phyloP scores from a whole-genome alignment of 1,140 invertebrate genomes.

The Microplitis mediator region DNA sequence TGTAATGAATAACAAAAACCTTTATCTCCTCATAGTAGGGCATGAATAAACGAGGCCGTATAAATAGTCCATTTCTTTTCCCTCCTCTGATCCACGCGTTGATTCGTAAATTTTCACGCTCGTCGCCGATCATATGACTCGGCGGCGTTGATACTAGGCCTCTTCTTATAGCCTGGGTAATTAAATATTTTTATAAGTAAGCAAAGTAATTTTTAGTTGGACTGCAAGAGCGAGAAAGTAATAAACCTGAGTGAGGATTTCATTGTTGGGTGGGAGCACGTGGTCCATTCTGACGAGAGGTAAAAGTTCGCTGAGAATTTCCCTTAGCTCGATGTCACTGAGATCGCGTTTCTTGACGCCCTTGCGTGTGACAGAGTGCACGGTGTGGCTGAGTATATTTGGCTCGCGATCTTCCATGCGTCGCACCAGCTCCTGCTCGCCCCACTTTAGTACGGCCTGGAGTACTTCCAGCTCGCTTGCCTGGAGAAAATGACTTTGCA shows the following conservation, averaged over 20 bases:
- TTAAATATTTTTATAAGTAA: neutral
- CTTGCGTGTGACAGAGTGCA: constrained; percentile 86
- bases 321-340: constrained; percentile 85
- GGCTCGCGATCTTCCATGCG: constrained; percentile 89
- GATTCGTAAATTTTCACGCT: constrained; percentile 72
- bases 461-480: constrained; percentile 88
- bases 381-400: constrained; percentile 88
- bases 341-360: constrained; percentile 84
- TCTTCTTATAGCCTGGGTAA: constrained; percentile 74
- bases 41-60: constrained; percentile 87
- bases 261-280: constrained; percentile 84
- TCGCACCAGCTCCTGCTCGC: constrained; percentile 81
- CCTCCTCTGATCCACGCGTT: constrained; percentile 85
- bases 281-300: constrained; percentile 87
- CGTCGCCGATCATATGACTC: constrained; percentile 83
- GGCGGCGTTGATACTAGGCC: constrained; percentile 86
- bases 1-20: constrained; percentile 57
- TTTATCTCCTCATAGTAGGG: constrained; percentile 95
- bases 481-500: constrained; percentile 89
- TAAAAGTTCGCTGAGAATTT: constrained; percentile 83
- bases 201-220: neutral
- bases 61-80: constrained; percentile 80
- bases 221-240: neutral
- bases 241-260: constrained; percentile 72
- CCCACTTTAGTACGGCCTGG: constrained; percentile 88